Conservation (phyloP, 2,113 vertebrate genomes). For the Tachysurus fulvidraco region DNA sequence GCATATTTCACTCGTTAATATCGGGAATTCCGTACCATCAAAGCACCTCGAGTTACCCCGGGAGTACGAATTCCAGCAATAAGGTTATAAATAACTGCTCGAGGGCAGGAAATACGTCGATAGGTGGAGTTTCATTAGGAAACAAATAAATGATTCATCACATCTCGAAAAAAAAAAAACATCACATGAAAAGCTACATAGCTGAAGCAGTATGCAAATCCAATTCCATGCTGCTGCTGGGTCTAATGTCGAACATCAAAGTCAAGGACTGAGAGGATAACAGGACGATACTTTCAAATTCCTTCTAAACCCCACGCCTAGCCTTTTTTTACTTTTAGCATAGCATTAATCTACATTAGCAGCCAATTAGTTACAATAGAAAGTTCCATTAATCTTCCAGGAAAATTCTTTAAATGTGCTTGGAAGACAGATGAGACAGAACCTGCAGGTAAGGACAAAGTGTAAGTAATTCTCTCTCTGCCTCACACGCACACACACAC, state of each 20-base stretch:
- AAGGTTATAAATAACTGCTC: conserved; percentile 6
- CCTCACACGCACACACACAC: not conserved
- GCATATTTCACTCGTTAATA: conserved; percentile 1
- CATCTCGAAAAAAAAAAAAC: conserved; percentile 6
- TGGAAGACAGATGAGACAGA: conserved; percentile 36
- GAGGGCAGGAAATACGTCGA: not conserved
- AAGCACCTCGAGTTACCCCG: conserved; percentile 27
- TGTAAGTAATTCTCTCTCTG: conserved; percentile 1
- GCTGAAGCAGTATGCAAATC: conserved; percentile 32
- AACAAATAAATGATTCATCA: conserved; percentile 48
- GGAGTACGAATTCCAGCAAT: not conserved
- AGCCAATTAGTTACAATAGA: conserved; percentile 43
- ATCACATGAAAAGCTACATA: conserved; percentile 30
- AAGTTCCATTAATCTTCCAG: conserved; percentile 53
- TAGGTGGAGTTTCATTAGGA: conserved; percentile 25
- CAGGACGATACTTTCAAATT: conserved; percentile 26
- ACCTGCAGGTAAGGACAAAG: conserved; percentile 27
- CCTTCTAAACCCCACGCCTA: conserved; percentile 18
- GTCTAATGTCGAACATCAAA: conserved; percentile 27
- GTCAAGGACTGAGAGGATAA: conserved; percentile 11
- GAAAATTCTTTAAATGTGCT: conserved; percentile 22
- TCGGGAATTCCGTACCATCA: conserved; percentile 31
- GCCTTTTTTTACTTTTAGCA: conserved; percentile 27
- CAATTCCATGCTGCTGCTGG: not conserved
- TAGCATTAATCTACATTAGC: conserved; percentile 53